Base-by-base conservation (phyloP, 2,888 invertebrate species). In the Carcina quercana region DNA sequence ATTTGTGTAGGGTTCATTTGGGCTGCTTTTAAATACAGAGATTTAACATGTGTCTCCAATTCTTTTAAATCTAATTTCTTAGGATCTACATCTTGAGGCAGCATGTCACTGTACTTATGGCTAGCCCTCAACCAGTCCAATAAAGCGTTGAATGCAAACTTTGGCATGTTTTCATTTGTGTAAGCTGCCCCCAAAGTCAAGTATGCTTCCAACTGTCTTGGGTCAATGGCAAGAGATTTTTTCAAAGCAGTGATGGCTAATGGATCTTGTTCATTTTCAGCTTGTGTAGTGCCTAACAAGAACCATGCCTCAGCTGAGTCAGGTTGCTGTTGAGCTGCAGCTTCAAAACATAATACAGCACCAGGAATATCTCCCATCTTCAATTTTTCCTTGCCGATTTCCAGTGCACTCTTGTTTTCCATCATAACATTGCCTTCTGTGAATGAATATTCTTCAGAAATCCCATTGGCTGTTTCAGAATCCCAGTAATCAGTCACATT, bases 211-310 rank as follows among this genome's bases (percentile, higher is more conserved):
- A 92, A 75, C 69, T 97, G 96, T 6, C 87, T 85, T 0, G 95
- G 92, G 39, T 94, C 90, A 32, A 98, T 64, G 35, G 89, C 87
- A 28, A 96, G 64, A 36, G 96, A 96, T 68, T 90, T 92, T 60
- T 92, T 93, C 15, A 98, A 83, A 0, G 98, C 98, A 26, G 93
- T 89, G 53, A 99, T 98, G 6, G 97, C 97, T 47, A 90, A 86
- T 2, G 94, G 93, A 73, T 99, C 98, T 79, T 93, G 97, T 83
- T 99, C 99, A 82, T 99, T 99, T 85, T 98, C 97, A 21, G 98
- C 96, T 71, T 98, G 97, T 15, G 96, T 93, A 30, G 92, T 92
- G 6, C 97, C 97, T 27, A 97, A 79, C 19, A 93, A 79, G 40
- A 92, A 89, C 97, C 97, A 97, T 1, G 92, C 93, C 70, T 95